Base-by-base conservation (phyloP, 2,113 vertebrate genomes). In the Morone saxatilis region DNA sequence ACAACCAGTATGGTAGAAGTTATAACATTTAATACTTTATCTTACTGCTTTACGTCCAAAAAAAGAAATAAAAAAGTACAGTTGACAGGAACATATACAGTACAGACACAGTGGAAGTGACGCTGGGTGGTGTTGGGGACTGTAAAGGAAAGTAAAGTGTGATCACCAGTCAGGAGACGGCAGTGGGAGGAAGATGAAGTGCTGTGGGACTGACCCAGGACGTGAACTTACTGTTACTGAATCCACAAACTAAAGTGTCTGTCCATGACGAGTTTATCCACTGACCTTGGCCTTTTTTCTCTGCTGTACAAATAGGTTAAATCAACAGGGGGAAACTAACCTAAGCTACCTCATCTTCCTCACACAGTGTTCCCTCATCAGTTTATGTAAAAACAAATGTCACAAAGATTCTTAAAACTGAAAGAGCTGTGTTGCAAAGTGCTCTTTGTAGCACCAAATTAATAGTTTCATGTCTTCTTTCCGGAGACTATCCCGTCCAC, bases 161-260 rank as follows among this genome's bases (percentile, higher is more conserved):
- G 65, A 71, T 63, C 67, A 66, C 40, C 61, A 36, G 56, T 81
- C 51, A 66, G 71, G 53, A 83, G 47, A 57, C 74, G 56, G 72
- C 82, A 84, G 83, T 78, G 78, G 81, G 80, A 80, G 79, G 61
- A 71, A 72, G 50, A 86, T 54, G 78, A 86, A 79, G 83, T 10
- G 25, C 63, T 77, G 57, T 70, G 78, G 73, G 67, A 54, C 62
- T 59, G 41, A 90, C 68, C 53, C 81, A 81, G 74, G 80, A 81
- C 78, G 78, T 60, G 2, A 47, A 76, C 45, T 57, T 51, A 16
- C 8, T 57, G 66, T 20, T 45, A n/a, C 48, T 31, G 31, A 51
- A 53, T 56, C 43, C 59, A 67, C n/a, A 70, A 61, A 76, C 68
- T 66, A 36, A 70, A 80, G 25, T 6, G 68, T 53, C 63, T 20